Base-by-base conservation (phyloP, 2,888 invertebrate species). In the Tanytarsus gracilentus region DNA sequence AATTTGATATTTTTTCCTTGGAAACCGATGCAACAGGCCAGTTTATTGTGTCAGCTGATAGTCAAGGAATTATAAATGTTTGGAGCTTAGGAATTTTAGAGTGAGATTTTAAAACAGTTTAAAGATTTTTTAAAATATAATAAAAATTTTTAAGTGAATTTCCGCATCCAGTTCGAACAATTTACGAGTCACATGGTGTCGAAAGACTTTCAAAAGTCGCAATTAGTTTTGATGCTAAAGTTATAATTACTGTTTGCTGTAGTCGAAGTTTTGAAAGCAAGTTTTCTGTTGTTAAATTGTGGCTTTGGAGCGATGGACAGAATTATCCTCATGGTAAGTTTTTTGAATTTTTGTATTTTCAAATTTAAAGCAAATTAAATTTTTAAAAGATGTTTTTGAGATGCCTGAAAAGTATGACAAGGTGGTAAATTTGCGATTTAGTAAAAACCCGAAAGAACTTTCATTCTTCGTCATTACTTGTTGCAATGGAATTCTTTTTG, bases 241-340 rank as follows among this genome's bases (percentile, higher is more conserved):
- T 36, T 14, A 40, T 61, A 40, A 36, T 61, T 21, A 61, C 58
- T 14, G 14, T 23, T 27, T 56, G 29, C 3, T 77, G 77, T 62
- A 74, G 73, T n/a, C n/a, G n/a, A n/a, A n/a, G n/a, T n/a, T n/a
- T n/a, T n/a, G 49, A 71, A 72, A 1, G 69, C 69, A 56, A 76
- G 77, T 21, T n/a, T n/a, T n/a, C n/a, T n/a, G 67, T 67, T 1
- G 64, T 84, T 1, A 71, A 77, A 63, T 77, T 83, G 70, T 84
- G 84, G 83, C 71, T 80, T 48, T 84, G 84, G 84, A 9, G 65
- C 5, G 21, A 18, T 3, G 21, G 21, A 11, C 11, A 9, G 9
- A 23, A 44, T 9, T 23, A 68, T 49, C 78, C 81, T 4, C 76
- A 82, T 67, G 81, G 82, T 82, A 70, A 66, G 53, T 49, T 40